Evolutionary conservation across 2,113 vertebrate species (phyloP).

Genomic region (Ceyx margarethae): DNA sequence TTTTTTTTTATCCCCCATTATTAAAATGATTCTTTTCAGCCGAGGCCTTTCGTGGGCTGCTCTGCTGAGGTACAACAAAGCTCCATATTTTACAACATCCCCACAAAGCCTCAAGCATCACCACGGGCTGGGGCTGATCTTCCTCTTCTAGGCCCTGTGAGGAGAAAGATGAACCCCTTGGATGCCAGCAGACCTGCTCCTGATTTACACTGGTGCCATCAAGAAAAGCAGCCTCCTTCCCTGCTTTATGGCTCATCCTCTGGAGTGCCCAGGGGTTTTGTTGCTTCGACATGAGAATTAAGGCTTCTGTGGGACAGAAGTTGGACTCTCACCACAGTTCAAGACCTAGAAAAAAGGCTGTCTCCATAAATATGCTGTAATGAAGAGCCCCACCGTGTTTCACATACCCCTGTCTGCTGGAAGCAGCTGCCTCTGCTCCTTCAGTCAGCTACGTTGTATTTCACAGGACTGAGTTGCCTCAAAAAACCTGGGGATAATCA

Average conservation of each 20-base stretch:
- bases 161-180: not conserved
- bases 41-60: not conserved
- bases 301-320: not conserved
- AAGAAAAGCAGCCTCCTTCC: not conserved
- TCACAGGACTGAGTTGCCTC: not conserved
- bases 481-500: not conserved
- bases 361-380: not conserved
- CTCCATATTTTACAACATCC: not conserved
- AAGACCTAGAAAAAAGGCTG: not conserved
- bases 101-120: not conserved
- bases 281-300: not conserved
- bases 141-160: not conserved
- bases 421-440: not conserved
- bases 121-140: not conserved
- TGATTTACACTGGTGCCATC: not conserved
- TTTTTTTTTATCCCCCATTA: not conserved
- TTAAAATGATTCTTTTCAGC: not conserved
- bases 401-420: not conserved
- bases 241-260: not conserved
- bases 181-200: not conserved
- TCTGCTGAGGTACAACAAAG: not conserved
- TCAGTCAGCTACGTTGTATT: not conserved
- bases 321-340: not conserved
- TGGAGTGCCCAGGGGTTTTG: not conserved
- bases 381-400: not conserved